Evolutionary conservation across 2,888 invertebrate species (phyloP).

Genomic region (Phalera bucephala): DNA sequence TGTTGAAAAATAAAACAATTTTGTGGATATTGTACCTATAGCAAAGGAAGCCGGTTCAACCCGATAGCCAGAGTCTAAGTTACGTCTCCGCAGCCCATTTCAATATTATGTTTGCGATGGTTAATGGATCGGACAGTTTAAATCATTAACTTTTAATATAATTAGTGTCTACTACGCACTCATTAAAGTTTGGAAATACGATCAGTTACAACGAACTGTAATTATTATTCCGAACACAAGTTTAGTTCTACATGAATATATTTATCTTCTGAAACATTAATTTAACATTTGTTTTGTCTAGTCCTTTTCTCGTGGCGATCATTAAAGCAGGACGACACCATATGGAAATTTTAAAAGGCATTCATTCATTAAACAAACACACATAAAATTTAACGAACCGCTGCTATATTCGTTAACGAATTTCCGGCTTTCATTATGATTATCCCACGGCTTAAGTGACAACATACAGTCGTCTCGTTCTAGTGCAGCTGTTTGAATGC

Average conservation of each 20-base stretch:
- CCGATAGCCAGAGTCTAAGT: too few relatives aligned
- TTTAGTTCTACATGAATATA: slow-evolving; percentile 16
- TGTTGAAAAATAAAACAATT: too few relatives aligned
- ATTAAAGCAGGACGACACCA: slow-evolving; percentile 54
- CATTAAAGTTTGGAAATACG: too few relatives aligned
- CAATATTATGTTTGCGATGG: too few relatives aligned
- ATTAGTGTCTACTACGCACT: too few relatives aligned
- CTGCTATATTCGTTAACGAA: slow-evolving; percentile 77
- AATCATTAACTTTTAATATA: too few relatives aligned
- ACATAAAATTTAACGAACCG: slow-evolving; percentile 79
- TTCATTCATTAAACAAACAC: slow-evolving; percentile 76
- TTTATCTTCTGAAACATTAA: slow-evolving; percentile 37
- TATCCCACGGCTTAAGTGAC: slow-evolving; percentile 50
- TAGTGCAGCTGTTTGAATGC: slow-evolving; percentile 19
- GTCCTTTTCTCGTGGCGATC: slow-evolving; percentile 33
- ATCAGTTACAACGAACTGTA: too few relatives aligned
- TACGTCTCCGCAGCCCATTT: too few relatives aligned
- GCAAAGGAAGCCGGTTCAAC: too few relatives aligned
- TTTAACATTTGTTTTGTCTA: slow-evolving; percentile 39
- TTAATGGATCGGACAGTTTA: too few relatives aligned
- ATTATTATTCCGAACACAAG: too few relatives aligned
- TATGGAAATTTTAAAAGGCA: slow-evolving; percentile 75
- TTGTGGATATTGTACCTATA: too few relatives aligned
- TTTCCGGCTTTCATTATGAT: slow-evolving; percentile 74
- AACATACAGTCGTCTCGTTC: slow-evolving; percentile 46